A percentile compares a stretch with the other conserved stretches of the same genome.
Evolutionary conservation across 2,113 vertebrate species (phyloP).

Genomic region (Cottus gobio): DNA sequence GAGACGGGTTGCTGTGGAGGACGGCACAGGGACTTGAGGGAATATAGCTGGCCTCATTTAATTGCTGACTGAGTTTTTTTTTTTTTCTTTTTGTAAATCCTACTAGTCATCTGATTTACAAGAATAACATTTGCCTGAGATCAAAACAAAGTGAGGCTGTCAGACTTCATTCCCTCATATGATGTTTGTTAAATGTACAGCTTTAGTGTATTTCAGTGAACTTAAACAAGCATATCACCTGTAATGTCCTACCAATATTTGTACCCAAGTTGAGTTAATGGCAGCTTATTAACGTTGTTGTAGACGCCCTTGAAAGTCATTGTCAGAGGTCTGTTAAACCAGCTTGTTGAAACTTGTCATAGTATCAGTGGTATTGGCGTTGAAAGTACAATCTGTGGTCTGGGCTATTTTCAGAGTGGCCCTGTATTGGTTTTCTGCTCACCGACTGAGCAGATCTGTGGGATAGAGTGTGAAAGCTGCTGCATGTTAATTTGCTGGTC

Average conservation of each 20-base stretch:
- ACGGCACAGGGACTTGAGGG: constrained; percentile 37
- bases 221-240: not conserved
- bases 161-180: not conserved
- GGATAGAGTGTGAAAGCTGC: constrained; percentile 74
- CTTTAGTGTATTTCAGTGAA: not conserved
- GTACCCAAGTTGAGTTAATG: not conserved
- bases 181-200: not conserved
- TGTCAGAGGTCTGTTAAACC: not conserved
- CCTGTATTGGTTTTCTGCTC: constrained; percentile 73
- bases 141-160: not conserved
- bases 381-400: constrained; percentile 43
- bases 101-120: not conserved
- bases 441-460: constrained; percentile 74
- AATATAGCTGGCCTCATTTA: constrained; percentile 28
- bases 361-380: constrained; percentile 38
- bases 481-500: constrained; percentile 78
- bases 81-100: not conserved
- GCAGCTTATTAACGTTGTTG: not conserved
- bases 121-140: not conserved
- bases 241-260: not conserved
- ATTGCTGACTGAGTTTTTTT: not conserved
- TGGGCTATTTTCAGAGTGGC: constrained; percentile 63
- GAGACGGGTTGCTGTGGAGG: constrained; percentile 58
- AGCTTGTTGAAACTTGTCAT: not conserved
- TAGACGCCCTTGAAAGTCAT: not conserved